Percentiles rank a stretch among this genome's conserved stretches.
These are phyloP conservation scores for Hestina assimilis DNA, from an alignment of 1,140 invertebrate genomes.

Conservation along the genomic window DNA sequence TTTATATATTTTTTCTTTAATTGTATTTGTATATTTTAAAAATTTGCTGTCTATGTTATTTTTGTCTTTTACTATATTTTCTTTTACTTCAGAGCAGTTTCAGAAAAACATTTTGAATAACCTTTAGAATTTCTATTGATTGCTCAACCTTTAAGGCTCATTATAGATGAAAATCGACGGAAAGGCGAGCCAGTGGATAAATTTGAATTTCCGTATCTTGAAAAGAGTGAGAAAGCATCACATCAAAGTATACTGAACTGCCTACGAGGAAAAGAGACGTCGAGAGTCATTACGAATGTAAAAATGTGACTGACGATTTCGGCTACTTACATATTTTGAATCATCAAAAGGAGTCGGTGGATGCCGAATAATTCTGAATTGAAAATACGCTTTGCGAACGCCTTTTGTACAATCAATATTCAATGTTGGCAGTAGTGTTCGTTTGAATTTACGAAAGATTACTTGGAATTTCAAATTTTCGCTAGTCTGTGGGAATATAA, in stretches of 20 bases:
- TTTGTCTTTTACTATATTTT: no score
- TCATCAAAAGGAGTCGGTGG: slow-evolving; percentile 69
- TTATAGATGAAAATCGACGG: slow-evolving; percentile 73
- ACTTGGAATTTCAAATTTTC: slow-evolving; percentile 55
- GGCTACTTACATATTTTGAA: slow-evolving; percentile 75
- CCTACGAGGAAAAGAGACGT: slow-evolving; percentile 25
- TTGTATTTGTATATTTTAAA: no score
- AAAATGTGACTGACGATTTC: slow-evolving; percentile 64
- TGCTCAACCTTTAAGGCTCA: slow-evolving; percentile 68
- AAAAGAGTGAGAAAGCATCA: slow-evolving; percentile 37
- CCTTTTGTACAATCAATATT: slow-evolving; percentile 78
- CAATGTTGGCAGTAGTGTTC: slow-evolving; percentile 61
- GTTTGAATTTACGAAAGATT: slow-evolving; percentile 54
- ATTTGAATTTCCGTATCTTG: slow-evolving; percentile 74
- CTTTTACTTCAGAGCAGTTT: no score
- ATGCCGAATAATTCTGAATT: slow-evolving; percentile 72
- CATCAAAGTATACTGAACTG: neutral
- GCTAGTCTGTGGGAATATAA: neutral
- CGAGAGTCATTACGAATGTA: slow-evolving; percentile 52
- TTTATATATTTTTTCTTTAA: no score
- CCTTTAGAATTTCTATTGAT: slow-evolving; percentile 48
- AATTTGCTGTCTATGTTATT: no score
- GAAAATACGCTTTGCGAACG: slow-evolving; percentile 69
- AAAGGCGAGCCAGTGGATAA: slow-evolving; percentile 70
- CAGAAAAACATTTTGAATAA: slow-evolving; percentile 7